A percentile compares a stretch with the other conserved stretches of the same genome.
These are phyloP conservation scores for Himalopsyche kuldschensis DNA, from an alignment of 2,888 invertebrate genomes.

Conservation along the genomic window DNA sequence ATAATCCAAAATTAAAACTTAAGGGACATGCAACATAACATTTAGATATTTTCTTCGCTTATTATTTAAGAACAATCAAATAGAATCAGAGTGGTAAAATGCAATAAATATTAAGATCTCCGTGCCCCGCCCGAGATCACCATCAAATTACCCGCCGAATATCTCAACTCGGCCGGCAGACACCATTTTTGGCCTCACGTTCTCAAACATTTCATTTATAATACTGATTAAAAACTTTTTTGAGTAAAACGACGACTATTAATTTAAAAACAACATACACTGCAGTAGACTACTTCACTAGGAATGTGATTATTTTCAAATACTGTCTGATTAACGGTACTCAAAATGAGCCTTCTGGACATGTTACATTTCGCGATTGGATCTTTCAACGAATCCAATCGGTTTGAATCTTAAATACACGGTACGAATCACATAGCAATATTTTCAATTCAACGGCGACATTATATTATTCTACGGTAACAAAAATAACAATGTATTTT, in stretches of 20 bases:
- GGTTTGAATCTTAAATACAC: too few species aligned
- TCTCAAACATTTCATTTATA: background rate
- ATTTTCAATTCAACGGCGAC: too few species aligned
- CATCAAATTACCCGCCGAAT: slow-evolving; percentile 3
- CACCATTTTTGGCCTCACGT: background rate
- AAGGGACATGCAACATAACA: slow-evolving; percentile 26
- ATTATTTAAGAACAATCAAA: slow-evolving; percentile 18
- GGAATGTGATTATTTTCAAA: background rate
- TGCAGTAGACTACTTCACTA: background rate
- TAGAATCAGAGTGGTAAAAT: slow-evolving; percentile 25
- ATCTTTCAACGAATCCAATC: too few species aligned
- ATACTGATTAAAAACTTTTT: background rate
- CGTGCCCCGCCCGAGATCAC: background rate
- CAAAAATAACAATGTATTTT: too few species aligned
- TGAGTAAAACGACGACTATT: background rate
- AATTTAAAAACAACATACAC: background rate
- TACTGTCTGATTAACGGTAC: background rate
- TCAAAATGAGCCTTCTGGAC: background rate
- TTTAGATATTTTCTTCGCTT: slow-evolving; percentile 15
- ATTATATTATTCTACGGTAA: too few species aligned
- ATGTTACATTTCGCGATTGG: background rate
- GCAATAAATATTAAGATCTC: slow-evolving; percentile 7
- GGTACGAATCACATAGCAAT: too few species aligned
- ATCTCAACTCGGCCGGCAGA: background rate
- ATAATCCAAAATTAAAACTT: slow-evolving; percentile 37